Base-by-base conservation (phyloP, 1,140 invertebrate genomes). In the Drosophila albomicans region DNA sequence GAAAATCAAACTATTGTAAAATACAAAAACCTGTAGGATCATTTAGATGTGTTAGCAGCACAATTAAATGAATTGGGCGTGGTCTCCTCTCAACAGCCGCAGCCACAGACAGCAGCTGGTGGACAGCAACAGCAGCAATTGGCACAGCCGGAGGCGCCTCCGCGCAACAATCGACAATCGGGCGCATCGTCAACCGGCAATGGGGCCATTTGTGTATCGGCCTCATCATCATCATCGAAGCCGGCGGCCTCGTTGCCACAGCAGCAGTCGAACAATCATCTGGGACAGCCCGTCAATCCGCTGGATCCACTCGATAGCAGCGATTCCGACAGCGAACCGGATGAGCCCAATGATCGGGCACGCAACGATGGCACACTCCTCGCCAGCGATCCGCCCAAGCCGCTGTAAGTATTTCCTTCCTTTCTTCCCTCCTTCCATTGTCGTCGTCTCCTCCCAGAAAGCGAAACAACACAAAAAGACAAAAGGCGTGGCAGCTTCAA, bases 351-450 rank as follows among this genome's bases (percentile, higher is more conserved):
- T 67, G 95, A 95, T 64, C 93, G 95, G 67, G 94, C 94, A 30
- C 94, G 96, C 70, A 98, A 98, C 86, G 98, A 99, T 93, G 98
- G 98, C 57, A 99, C 98, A 1, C 93, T 99, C 30, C 94, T 99
- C 5, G 98, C 98, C 41, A 99, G 98, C 86, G 98, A 99, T 94
- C 98, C 98, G 20, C 98, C 98, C 3, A 97, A 99, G 93, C 98
- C 98, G 80, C 95, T 99, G 97, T 98, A 95, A 97, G 97, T 96
- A 89, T 25, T 28, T 8, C 15, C 45, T n/a, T 11, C 8, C 0
- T 8, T n/a, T 7, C 13, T 5, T 5, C 30, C 16, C 28, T 7
- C 10, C 13, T 25, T 25, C 8, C 30, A 2, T 13, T 52, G 5
- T 35, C n/a, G 41, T 10, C 10, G 32, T 59, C 4, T 49, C 13